Conservation (phyloP, 2,113 vertebrate species). For the Chelonoidis abingdonii region DNA sequence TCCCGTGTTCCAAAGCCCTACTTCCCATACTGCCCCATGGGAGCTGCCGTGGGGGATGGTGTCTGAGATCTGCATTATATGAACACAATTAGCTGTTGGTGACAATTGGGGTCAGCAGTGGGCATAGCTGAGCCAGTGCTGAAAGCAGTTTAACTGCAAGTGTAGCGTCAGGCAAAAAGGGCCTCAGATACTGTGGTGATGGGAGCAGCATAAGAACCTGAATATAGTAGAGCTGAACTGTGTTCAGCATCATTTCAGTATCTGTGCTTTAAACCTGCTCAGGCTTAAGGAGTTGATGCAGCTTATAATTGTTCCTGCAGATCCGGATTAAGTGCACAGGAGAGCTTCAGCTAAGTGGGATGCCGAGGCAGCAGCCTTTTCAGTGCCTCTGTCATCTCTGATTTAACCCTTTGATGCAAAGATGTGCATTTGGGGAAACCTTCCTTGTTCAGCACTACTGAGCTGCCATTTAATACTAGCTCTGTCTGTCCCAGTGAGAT, state of each 20-base stretch:
- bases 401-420: background rate
- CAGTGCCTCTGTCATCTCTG: background rate
- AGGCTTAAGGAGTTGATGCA: background rate
- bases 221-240: background rate
- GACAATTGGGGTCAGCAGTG: background rate
- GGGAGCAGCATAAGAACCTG: background rate
- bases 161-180: background rate
- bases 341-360: background rate
- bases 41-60: accelerated
- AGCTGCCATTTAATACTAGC: background rate
- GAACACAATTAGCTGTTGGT: background rate
- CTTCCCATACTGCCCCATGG: background rate
- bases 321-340: background rate
- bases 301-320: background rate
- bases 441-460: background rate
- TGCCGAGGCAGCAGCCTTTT: background rate
- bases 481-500: background rate
- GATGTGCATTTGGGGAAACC: background rate
- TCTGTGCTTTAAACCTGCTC: background rate
- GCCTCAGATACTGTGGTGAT: background rate
- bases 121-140: background rate
- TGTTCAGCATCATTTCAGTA: background rate
- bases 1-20: background rate
- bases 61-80: accelerated
- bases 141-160: background rate